These are phyloP conservation scores for Caenorhabditis elegans DNA, from an alignment of 1,140 invertebrate genomes.

Conservation along the genomic window WBcel235 BX284606.5:7208001-7208500, in stretches of 20 bases:
- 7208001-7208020: constrained; percentile 1
- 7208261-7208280: constrained; percentile 9
- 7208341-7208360: constrained; percentile 21
- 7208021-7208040: not conserved
- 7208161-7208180: not conserved
- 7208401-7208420: not conserved
- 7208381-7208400: too few relatives aligned
- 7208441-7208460: not conserved
- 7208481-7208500: not conserved
- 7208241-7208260: not conserved
- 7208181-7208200: not conserved
- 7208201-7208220: not conserved
- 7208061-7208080: not conserved
- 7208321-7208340: not conserved
- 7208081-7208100: not conserved
- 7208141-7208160: not conserved
- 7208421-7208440: not conserved
- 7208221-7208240: not conserved
- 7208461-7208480: not conserved
- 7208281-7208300: not conserved
- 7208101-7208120: not conserved
- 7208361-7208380: too few relatives aligned
- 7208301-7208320: constrained; percentile 9
- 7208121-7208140: not conserved
- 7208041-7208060: not conserved